These are phyloP conservation scores for Corythornis vintsioides DNA, from an alignment of 2,113 vertebrate species.

Conservation along the genomic window DNA sequence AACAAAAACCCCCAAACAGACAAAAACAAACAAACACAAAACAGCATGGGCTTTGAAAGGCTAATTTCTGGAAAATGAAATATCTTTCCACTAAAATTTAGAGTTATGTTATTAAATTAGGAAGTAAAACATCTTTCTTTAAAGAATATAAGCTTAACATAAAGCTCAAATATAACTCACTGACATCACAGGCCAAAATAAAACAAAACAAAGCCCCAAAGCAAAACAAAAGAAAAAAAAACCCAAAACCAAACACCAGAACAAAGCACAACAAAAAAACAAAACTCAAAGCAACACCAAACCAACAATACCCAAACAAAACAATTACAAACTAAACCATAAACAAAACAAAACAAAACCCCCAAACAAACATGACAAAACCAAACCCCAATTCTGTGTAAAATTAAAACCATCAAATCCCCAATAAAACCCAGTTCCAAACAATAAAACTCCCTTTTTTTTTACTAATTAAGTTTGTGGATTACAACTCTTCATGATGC, in stretches of 20 bases:
- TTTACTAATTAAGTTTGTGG: background rate
- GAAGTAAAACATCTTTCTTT: background rate
- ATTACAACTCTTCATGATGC: background rate
- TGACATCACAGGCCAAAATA: background rate
- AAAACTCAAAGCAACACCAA: background rate
- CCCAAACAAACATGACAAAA: background rate
- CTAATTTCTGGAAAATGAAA: background rate
- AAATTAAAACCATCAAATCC: background rate
- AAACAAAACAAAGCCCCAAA: background rate
- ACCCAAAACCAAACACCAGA: background rate
- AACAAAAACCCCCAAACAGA: background rate
- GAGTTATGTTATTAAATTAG: background rate
- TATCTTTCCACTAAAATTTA: background rate
- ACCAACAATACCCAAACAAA: background rate
- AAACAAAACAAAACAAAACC: background rate
- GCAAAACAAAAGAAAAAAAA: background rate
- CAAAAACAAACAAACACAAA: no score
- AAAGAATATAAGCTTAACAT: background rate
- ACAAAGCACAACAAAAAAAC: background rate
- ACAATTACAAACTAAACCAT: background rate
- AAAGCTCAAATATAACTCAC: background rate
- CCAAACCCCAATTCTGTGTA: background rate
- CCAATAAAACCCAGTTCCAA: background rate
- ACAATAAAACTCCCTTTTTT: background rate
- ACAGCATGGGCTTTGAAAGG: background rate